Evolutionary conservation across 2,888 invertebrate genomes (phyloP), one percentile per base, ranked within the genome.

Genomic region (Lasioglossum vierecki): DNA sequence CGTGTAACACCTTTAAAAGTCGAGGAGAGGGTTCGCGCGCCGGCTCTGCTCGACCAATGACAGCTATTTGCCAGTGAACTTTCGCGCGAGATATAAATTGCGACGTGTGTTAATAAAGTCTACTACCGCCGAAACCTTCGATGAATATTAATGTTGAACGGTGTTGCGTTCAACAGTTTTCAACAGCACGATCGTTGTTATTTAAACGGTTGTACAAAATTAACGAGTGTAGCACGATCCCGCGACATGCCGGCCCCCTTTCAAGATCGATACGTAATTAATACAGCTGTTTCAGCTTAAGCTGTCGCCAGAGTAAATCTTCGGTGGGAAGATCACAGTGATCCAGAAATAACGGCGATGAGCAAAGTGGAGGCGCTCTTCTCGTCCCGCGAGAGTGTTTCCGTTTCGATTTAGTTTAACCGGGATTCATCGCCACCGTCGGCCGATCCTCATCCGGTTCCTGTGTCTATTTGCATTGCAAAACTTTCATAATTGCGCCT

Each of bases 371-470:
- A 57, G 15, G 70, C 73, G 68, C 76, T n/a, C n/a, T 63, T 76
- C 80, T 76, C 39, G 9, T 57, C 84, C 77, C 84, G n/a, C 49
- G 83, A 49, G 78, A 78, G 39, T 71, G 83, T 83, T 76, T 46
- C 72, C 76, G 66, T 83, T 83, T 72, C 75, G 80, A 80, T 80
- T 73, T 44, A 73, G 80, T 80, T 83, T 79, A 72, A 83, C 18
- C 75, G 41, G 30, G 72, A 77, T 68, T 41, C 66, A 49, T 70
- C 70, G 72, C 73, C 26, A 39, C 44, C 4, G 46, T 8, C 39
- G 53, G 13, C 63, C 76, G 49, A 82, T 82, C 82, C 63, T 81
- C 66, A 49, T 88, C 49, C 73, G 30, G 66, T 70, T 60, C 44
- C 76, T 75, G 68, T 83, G 71, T 71, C 73, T 72, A 76, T 84